These are phyloP conservation scores for Diachasma alloeum DNA, from an alignment of 1,140 invertebrate genomes.

Conservation along the genomic window DNA sequence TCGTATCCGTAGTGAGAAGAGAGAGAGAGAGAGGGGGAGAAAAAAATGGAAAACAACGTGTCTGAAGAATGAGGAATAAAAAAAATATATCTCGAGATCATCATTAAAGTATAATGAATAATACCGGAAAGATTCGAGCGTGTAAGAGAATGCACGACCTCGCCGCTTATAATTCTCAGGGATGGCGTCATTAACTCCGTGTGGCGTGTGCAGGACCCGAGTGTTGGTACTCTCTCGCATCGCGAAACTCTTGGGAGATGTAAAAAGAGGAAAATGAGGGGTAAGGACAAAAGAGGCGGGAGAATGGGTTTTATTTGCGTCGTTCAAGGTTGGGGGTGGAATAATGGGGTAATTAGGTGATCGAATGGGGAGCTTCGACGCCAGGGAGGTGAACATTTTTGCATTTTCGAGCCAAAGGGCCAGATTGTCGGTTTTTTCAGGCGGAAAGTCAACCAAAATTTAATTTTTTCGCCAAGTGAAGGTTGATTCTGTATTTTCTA, in stretches of 20 bases:
- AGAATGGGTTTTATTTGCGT: neutral
- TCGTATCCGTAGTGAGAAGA: neutral
- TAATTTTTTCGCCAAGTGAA: too few relatives aligned
- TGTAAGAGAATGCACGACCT: conserved; percentile 43
- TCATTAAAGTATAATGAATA: conserved; percentile 52
- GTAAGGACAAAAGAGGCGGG: neutral
- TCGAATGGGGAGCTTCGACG: too few relatives aligned
- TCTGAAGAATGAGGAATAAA: neutral
- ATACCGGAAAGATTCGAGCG: conserved; percentile 49
- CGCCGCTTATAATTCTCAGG: conserved; percentile 47
- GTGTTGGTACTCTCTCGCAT: neutral
- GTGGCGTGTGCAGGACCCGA: neutral
- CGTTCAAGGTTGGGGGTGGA: neutral
- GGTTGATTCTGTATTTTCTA: too few relatives aligned
- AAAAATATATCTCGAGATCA: conserved; percentile 36
- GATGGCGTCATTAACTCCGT: conserved; percentile 46
- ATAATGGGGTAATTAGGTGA: too few relatives aligned
- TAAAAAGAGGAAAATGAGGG: conserved; percentile 27
- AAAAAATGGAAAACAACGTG: neutral
- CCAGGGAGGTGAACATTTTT: too few relatives aligned
- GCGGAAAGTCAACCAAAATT: too few relatives aligned
- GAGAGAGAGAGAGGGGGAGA: conserved; percentile 8
- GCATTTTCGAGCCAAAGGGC: too few relatives aligned
- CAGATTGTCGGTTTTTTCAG: too few relatives aligned
- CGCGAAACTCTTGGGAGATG: conserved; percentile 35